These are phyloP conservation scores for Falco berigora DNA, from an alignment of 2,797 vertebrate genomes.

Conservation along the genomic window DNA sequence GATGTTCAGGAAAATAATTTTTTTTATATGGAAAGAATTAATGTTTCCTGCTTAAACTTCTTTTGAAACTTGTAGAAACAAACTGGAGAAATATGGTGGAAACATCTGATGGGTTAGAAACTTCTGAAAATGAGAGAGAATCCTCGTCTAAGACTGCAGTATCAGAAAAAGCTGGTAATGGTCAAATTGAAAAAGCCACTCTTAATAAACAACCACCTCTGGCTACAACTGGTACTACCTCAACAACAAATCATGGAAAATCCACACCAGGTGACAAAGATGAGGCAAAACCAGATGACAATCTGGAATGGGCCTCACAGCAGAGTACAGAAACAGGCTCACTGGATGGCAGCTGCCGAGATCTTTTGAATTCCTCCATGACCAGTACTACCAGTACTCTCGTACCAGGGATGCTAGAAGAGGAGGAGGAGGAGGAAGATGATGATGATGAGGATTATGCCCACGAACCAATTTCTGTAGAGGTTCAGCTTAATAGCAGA, in stretches of 20 bases:
- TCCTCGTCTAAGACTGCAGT: conserved; percentile 61
- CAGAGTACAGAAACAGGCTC: conserved; percentile 97
- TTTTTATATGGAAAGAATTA: neutral
- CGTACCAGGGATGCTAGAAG: conserved; percentile 95
- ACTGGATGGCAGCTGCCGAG: conserved; percentile 93
- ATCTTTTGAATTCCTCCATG: conserved; percentile 92
- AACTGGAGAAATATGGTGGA: conserved; percentile 99
- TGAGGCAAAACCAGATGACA: conserved; percentile 86
- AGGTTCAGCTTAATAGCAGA: conserved; percentile 90
- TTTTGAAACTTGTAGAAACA: conserved; percentile 80
- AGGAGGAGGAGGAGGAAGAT: conserved; percentile 92
- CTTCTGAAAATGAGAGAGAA: conserved; percentile 79
- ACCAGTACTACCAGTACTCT: conserved; percentile 96
- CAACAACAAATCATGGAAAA: conserved; percentile 67
- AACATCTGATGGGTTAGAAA: conserved; percentile 86
- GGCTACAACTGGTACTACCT: conserved; percentile 27
- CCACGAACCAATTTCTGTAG: conserved; percentile 88
- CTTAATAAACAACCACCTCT: conserved; percentile 45
- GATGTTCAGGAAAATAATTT: neutral
- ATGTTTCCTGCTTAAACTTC: neutral
- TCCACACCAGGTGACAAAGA: conserved; percentile 74
- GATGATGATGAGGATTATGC: conserved; percentile 88
- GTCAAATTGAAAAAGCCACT: conserved; percentile 14
- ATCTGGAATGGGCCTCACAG: conserved; percentile 93
- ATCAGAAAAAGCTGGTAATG: conserved; percentile 65